phyloP scores from a whole-genome alignment of 2,797 vertebrate genomes.

The Lagodon rhomboides region DNA sequence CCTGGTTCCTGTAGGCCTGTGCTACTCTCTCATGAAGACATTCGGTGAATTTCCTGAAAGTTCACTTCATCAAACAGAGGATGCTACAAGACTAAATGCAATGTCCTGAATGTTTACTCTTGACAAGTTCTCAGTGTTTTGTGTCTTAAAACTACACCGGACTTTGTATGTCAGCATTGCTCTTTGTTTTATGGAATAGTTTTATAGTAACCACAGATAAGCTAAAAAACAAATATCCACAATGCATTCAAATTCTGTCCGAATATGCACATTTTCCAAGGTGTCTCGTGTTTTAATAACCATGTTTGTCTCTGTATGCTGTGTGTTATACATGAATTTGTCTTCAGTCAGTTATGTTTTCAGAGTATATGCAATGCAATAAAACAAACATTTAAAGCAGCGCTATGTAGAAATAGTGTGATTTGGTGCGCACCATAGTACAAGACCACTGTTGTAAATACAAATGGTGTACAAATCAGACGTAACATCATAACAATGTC shows the following conservation, averaged over 20 bases:
- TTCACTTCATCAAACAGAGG: slow-evolving; percentile 20
- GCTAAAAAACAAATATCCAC: slow-evolving; percentile 50
- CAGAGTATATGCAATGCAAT: slow-evolving; percentile 38
- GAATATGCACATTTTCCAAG: slow-evolving; percentile 38
- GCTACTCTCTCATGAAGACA: slow-evolving; percentile 41
- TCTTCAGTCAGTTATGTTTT: slow-evolving; percentile 14
- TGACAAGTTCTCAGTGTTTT: slow-evolving; percentile 65
- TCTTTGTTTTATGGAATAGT: slow-evolving; percentile 37
- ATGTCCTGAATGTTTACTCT: slow-evolving; percentile 50
- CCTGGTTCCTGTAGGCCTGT: slow-evolving; percentile 10
- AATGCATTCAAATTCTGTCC: slow-evolving; percentile 41
- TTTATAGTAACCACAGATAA: slow-evolving; percentile 73
- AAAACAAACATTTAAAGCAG: slow-evolving; percentile 28
- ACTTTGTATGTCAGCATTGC: slow-evolving; percentile 38
- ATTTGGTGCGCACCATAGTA: no score
- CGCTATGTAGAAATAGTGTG: no score
- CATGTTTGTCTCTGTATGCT: slow-evolving; percentile 37
- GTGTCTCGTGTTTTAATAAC: slow-evolving; percentile 24
- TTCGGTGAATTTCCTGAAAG: slow-evolving; percentile 21
- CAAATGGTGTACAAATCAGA: no score
- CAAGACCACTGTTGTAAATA: no score
- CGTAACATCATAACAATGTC: no score
- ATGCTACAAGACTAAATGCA: slow-evolving; percentile 6
- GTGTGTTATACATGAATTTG: slow-evolving; percentile 17
- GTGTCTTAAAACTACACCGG: slow-evolving; percentile 27